Evolutionary conservation across 2,888 invertebrate species (phyloP).

Genomic region (Himalopsyche japonica): DNA sequence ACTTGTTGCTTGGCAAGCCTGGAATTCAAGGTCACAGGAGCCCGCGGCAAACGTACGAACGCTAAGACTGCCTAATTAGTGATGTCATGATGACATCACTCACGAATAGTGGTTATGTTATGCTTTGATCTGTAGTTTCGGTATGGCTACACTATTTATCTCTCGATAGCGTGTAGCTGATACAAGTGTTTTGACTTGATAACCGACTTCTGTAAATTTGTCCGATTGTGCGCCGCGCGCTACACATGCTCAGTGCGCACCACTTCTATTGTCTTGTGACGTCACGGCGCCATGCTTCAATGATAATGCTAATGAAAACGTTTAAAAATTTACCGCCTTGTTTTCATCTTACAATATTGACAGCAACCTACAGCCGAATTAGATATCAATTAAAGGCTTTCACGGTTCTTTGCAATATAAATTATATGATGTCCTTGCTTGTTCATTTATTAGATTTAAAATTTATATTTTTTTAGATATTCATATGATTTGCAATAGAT

Average conservation of each 20-base stretch:
- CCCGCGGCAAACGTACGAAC: constrained; percentile 12
- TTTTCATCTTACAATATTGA: constrained; percentile 1
- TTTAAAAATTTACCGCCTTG: not conserved
- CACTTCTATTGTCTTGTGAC: constrained; percentile 9
- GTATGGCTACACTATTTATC: constrained; percentile 16
- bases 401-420: too few relatives aligned
- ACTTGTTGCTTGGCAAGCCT: constrained; percentile 38
- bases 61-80: constrained; percentile 47
- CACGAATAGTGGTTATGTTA: not conserved
- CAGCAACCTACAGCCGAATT: not conserved
- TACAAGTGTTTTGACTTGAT: constrained; percentile 11
- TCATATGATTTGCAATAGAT: too few relatives aligned
- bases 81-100: constrained; percentile 59
- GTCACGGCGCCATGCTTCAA: constrained; percentile 15
- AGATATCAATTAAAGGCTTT: too few relatives aligned
- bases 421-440: too few relatives aligned
- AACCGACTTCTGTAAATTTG: constrained; percentile 8
- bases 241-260: constrained; percentile 12
- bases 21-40: constrained; percentile 37
- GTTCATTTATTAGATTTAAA: too few relatives aligned
- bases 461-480: too few relatives aligned
- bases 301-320: not conserved
- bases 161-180: not conserved
- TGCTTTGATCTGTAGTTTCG: not conserved
- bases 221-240: constrained; percentile 11